phyloP scores from a whole-genome alignment of 2,113 vertebrate genomes.

The Charina bottae region DNA sequence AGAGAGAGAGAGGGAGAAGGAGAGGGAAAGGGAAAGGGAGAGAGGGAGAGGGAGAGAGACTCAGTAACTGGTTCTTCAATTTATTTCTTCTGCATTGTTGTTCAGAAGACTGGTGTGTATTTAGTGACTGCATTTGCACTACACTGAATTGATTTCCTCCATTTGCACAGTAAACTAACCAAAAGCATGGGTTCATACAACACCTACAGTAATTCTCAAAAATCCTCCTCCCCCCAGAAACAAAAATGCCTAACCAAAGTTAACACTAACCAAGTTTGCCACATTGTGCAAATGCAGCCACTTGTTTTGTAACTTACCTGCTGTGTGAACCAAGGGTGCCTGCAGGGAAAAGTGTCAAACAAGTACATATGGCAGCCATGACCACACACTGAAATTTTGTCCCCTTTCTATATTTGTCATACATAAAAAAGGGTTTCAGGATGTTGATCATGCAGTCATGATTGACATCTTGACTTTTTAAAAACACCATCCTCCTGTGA shows the following conservation, averaged over 20 bases:
- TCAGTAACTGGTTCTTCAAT: no score
- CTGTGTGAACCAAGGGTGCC: not conserved
- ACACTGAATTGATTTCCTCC: not conserved
- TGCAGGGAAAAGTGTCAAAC: not conserved
- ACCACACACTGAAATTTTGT: not conserved
- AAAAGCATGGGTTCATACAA: not conserved
- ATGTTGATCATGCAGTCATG: not conserved
- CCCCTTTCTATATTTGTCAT: not conserved
- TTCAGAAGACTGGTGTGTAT: not conserved
- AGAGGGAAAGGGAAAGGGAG: no score
- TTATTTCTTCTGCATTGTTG: not conserved
- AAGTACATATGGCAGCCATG: not conserved
- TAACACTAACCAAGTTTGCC: not conserved
- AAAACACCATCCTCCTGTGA: no score
- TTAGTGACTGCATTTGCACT: not conserved
- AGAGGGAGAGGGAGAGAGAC: not conserved
- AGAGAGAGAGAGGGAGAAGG: not conserved
- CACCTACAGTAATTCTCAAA: not conserved
- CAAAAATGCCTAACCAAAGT: not conserved
- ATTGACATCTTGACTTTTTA: not conserved
- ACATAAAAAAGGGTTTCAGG: not conserved
- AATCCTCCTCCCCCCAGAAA: not conserved
- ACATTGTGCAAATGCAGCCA: no score
- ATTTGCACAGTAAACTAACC: not conserved
- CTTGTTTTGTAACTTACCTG: no score